These are phyloP conservation scores for Meloidogyne hapla DNA, from an alignment of 1,140 invertebrate genomes.

Conservation along the genomic window DNA sequence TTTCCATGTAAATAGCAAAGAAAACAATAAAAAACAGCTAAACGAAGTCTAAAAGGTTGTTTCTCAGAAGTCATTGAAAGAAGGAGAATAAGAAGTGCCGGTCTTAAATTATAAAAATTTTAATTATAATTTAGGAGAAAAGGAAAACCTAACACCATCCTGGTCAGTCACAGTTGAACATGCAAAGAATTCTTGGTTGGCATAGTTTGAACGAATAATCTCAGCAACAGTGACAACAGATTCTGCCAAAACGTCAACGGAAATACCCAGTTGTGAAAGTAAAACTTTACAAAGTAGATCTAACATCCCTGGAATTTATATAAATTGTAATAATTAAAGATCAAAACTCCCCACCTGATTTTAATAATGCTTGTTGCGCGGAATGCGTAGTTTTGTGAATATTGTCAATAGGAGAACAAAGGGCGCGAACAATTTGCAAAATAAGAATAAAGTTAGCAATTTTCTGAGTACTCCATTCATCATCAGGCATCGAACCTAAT, in stretches of 20 bases:
- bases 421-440: slow-evolving; percentile 78
- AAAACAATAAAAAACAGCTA: slow-evolving; percentile 93
- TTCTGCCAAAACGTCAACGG: slow-evolving; percentile 90
- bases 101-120: slow-evolving; percentile 67
- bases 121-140: not conserved
- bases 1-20: slow-evolving; percentile 93
- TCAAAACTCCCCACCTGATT: slow-evolving; percentile 71
- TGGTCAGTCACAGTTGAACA: slow-evolving; percentile 83
- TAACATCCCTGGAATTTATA: slow-evolving; percentile 69
- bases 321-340: not conserved
- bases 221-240: slow-evolving; percentile 92
- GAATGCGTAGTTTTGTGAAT: slow-evolving; percentile 75
- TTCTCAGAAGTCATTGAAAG: slow-evolving; percentile 99
- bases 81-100: slow-evolving; percentile 86
- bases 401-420: slow-evolving; percentile 81
- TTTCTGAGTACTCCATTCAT: slow-evolving; percentile 87
- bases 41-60: slow-evolving; percentile 84
- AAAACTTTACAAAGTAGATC: slow-evolving; percentile 70
- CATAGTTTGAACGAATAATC: slow-evolving; percentile 82
- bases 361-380: slow-evolving; percentile 84
- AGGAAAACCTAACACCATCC: slow-evolving; percentile 70
- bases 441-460: slow-evolving; percentile 88
- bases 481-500: slow-evolving; percentile 68
- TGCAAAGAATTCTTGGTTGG: slow-evolving; percentile 88
- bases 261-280: slow-evolving; percentile 90